A percentile compares a stretch with the other conserved stretches of the same genome.
These are phyloP conservation scores for Chrysemys picta DNA, from an alignment of 2,113 vertebrate species.

Conservation along the genomic window DNA sequence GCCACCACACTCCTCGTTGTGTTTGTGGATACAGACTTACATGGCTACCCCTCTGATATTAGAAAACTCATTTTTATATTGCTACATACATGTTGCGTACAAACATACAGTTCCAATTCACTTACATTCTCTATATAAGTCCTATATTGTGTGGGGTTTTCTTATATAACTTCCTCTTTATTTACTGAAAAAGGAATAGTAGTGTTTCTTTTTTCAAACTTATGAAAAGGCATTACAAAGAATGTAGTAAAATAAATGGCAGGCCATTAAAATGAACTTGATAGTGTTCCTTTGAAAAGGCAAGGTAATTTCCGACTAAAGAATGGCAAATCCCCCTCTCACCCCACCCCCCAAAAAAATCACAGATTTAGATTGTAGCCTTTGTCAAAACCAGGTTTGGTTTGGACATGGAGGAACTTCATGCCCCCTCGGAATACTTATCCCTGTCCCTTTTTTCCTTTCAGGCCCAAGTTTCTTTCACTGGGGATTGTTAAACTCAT, in stretches of 20 bases:
- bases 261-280: neutral
- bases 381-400: neutral
- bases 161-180: constrained; percentile 4
- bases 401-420: neutral
- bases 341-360: neutral
- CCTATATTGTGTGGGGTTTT: constrained; percentile 24
- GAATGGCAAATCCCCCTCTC: neutral
- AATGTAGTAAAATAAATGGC: neutral
- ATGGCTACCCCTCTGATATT: neutral
- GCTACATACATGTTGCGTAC: neutral
- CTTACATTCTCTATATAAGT: constrained; percentile 40
- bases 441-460: neutral
- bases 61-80: neutral
- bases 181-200: constrained; percentile 15
- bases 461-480: neutral
- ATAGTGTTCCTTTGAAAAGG: constrained; percentile 22
- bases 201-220: constrained; percentile 36
- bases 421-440: neutral
- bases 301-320: neutral
- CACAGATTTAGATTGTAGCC: neutral
- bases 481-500: accelerated
- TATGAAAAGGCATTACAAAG: constrained; percentile 32
- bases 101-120: constrained; percentile 39
- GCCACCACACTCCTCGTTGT: no score
- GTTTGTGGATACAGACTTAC: no score